Evolutionary conservation across 1,140 invertebrate species (phyloP), one percentile per base, ranked within the genome.

Genomic region (Bursaphelenchus mucronatus): DNA sequence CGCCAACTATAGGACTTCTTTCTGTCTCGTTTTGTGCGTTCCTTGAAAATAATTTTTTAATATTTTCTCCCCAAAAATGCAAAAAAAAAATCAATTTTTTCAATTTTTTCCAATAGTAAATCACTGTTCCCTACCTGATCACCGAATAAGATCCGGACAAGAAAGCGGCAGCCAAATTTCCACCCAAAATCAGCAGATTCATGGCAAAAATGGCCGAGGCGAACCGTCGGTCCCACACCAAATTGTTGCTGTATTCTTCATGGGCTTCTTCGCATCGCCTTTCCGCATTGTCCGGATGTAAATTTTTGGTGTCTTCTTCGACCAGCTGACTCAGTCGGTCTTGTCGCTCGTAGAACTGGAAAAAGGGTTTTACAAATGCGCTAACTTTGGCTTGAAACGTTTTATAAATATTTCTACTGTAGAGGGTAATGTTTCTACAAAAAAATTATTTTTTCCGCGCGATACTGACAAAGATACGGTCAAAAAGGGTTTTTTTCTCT

Each of bases 91-190:
- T 30, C 30, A 30, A 30, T 30, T 5, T 5, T 5, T 30, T 30
- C 30, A 5, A 3, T 30, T 30, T 30, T 30, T 5, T 30, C 2
- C 30, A 30, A 30, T 30, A 30, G 17, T 9, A 51, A 51, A 8
- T 51, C 30, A n/a, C 30, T 1, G 2, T n/a, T 41, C 4, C 56
- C 50, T 61, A 74, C 69, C 69, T 71, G 43, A 73, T 77, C 21
- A 73, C 74, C 15, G 71, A 70, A 46, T 75, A 76, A 11, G 72
- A 75, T 17, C 69, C 74, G 46, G 61, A 67, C 17, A 73, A 30
- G 39, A 73, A 65, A n/a, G 71, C 45, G 43, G 71, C 71, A 1
- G 59, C 63, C 30, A 73, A 61, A 66, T 76, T 73, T 1, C 57
- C 73, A 3, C 17, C 61, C 15, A 73, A 51, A 17, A 73, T 17